Evolutionary conservation across 2,888 invertebrate species (phyloP), one percentile per base, ranked within the genome.

Genomic region (Drosophila longiperda): DNA sequence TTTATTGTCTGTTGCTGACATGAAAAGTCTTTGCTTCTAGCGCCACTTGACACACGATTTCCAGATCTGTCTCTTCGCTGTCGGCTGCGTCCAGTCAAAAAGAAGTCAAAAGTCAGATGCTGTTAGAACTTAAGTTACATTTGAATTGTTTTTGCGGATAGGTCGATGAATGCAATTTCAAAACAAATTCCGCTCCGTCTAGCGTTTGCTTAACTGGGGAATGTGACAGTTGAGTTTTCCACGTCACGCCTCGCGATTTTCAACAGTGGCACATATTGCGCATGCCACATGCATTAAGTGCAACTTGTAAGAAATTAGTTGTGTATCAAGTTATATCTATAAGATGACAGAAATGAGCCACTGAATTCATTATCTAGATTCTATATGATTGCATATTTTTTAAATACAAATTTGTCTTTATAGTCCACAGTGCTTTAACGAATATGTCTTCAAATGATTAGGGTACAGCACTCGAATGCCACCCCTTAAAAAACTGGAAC

Each of bases 1-100:
- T 69, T 78, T 79, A 62, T 76, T 71, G 70, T 74, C 85, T 82
- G 77, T 15, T 40, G 55, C 59, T 70, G 85, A 82, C 80, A 73
- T 75, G 66, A 68, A 80, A 83, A 84, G 85, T 75, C 63, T 67
- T 75, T 71, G 40, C 55, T n/a, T n/a, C 53, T 29, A 64, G 77
- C 77, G 77, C 77, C 77, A 78, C 77, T 78, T 78, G 79, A 15
- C 7, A 15, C 20, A 12, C 9, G 9, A 50, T 60, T 48, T 33
- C 26, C 53, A 61, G 53, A 23, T 23, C n/a, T 49, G 48, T 32
- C 52, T 45, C 5, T 6, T 17, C 17, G 23, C 48, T 12, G 33
- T 45, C 20, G 12, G 33, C 42, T 36, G 42, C 48, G 4, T 8
- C 2, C 42, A 20, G 40, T 32, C 38, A 62, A 59, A 73, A 79